Evolutionary conservation across 2,113 vertebrate species (phyloP).

Genomic region (Pterocles orientalis): DNA sequence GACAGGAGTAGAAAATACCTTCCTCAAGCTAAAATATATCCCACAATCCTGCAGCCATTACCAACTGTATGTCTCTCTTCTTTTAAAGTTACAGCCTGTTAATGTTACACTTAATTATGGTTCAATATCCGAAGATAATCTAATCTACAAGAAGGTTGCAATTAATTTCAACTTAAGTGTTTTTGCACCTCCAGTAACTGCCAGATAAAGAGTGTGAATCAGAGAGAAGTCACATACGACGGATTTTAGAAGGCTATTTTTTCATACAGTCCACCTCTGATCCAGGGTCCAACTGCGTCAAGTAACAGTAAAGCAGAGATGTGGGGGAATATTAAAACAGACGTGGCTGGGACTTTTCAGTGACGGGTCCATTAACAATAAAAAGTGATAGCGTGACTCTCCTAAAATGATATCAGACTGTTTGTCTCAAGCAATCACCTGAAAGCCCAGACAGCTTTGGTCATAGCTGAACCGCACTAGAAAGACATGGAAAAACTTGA

Average conservation of each 20-base stretch:
- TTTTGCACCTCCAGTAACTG: not conserved
- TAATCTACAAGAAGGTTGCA: not conserved
- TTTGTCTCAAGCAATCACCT: not conserved
- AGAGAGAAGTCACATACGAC: fast-evolving
- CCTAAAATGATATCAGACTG: not conserved
- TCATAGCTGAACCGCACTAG: not conserved
- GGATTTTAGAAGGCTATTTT: not conserved
- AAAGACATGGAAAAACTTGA: not conserved
- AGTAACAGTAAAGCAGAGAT: not conserved
- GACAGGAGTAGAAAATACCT: not conserved
- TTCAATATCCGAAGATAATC: not conserved
- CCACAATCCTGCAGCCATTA: not conserved
- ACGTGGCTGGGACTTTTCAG: not conserved
- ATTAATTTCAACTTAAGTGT: not conserved
- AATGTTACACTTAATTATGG: not conserved
- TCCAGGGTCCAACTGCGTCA: not conserved
- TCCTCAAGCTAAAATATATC: not conserved
- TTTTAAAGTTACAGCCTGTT: not conserved
- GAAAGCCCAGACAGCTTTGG: not conserved
- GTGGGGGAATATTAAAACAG: not conserved
- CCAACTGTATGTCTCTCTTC: not conserved
- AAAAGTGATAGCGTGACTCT: not conserved
- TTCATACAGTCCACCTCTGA: not conserved
- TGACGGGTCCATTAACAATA: not conserved
- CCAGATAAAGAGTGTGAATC: not conserved